Base-by-base conservation (phyloP, 2,113 vertebrate genomes). In the Atrichornis clamosus region DNA sequence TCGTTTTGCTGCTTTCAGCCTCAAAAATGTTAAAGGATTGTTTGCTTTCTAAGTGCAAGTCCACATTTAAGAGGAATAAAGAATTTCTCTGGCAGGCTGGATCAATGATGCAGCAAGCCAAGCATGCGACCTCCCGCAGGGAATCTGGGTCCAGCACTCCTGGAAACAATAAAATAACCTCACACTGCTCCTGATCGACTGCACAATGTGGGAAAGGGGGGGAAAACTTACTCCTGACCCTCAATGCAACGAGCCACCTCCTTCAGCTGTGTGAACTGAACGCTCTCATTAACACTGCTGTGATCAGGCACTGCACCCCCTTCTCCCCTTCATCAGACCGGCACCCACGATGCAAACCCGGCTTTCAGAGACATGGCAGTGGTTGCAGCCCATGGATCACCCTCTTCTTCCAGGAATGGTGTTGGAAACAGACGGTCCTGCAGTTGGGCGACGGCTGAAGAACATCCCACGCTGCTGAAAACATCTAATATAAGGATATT, bases 31-130 rank as follows among this genome's bases (percentile, higher is more conserved):
- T 87, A 47, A 68, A 86, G 79, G 82, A 80, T 64, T 84, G 77
- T 96, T 92, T 77, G 95, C 80, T 95, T 87, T 80, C 56, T 70
- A 87, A 87, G 69, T 60, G 62, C 75, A 82, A 81, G 86, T 35
- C 90, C 87, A 49, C 41, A 6, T 90, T 77, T 70, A 87, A 87
- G 84, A 79, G 82, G 76, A 92, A 94, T 73, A 59, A 94, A 74
- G 94, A 67, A 94, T 87, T 75, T 92, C 87, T 77, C 9, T n/a
- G 84, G 86, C 76, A 67, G 77, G 65, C 86, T 72, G 87, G 89
- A 82, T 90, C 76, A 56, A 69, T 47, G 93, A 74, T 37, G 91
- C 86, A 84, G 93, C 49, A 52, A 95, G 79, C 56, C 87, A 81
- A 82, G 72, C 86, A 23, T 35, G 56, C 42, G 19, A 63, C 75